phyloP scores from a whole-genome alignment of 1,140 invertebrate genomes.

The Holotrichia oblita region DNA sequence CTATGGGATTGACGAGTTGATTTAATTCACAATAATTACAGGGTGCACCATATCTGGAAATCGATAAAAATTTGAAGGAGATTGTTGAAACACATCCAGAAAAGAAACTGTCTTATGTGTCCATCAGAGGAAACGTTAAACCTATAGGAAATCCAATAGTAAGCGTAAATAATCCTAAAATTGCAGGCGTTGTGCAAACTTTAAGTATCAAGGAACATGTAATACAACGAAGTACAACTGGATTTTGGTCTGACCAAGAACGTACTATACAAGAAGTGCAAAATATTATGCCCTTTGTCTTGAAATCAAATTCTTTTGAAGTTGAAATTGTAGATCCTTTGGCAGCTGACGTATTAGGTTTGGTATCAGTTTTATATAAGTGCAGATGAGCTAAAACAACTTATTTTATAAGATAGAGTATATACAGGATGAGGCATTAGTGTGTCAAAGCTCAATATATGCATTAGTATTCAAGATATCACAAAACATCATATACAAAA shows the following conservation, averaged over 20 bases:
- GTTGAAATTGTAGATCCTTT: constrained; percentile 79
- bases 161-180: constrained; percentile 73
- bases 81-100: constrained; percentile 68
- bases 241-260: constrained; percentile 83
- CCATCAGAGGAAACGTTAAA: constrained; percentile 75
- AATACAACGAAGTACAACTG: constrained; percentile 75
- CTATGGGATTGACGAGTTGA: too few species aligned
- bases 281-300: constrained; percentile 78
- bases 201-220: constrained; percentile 80
- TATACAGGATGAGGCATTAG: too few species aligned
- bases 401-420: too few species aligned
- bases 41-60: constrained; percentile 73
- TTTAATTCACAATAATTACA: too few species aligned
- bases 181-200: constrained; percentile 78
- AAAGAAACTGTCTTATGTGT: constrained; percentile 74
- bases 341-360: constrained; percentile 74
- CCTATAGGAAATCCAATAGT: constrained; percentile 76
- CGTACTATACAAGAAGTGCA: constrained; percentile 76
- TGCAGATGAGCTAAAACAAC: too few species aligned
- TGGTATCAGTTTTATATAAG: background rate
- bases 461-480: too few species aligned
- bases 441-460: too few species aligned
- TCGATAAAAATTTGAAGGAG: constrained; percentile 69
- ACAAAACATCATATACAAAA: too few species aligned
- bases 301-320: constrained; percentile 68